Percentiles rank a stretch among this genome's conserved stretches.
Conservation (phyloP, 2,888 invertebrate species). For the Tribolium freemani region DNA sequence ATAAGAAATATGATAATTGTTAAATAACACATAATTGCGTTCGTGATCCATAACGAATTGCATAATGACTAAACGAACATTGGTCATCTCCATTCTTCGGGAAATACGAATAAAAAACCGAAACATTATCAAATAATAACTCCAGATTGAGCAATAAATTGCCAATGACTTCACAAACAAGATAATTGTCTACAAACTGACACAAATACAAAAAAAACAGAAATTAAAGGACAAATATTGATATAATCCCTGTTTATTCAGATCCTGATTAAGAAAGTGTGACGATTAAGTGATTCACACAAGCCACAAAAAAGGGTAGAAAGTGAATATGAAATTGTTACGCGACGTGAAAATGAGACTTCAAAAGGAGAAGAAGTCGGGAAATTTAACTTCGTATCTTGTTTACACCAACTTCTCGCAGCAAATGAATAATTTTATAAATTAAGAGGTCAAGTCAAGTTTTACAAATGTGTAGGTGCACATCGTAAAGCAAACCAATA, state of each 20-base stretch:
- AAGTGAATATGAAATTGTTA: neutral
- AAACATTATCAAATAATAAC: neutral
- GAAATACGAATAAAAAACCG: neutral
- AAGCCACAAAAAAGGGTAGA: neutral
- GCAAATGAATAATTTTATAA: too few relatives aligned
- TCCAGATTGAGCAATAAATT: too few relatives aligned
- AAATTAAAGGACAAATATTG: neutral
- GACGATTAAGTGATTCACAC: neutral
- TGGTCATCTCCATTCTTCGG: neutral
- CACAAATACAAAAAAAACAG: neutral
- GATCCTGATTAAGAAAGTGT: neutral
- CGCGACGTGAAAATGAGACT: neutral
- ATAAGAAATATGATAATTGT: neutral
- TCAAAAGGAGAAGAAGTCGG: neutral
- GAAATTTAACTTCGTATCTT: too few relatives aligned
- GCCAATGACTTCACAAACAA: too few relatives aligned
- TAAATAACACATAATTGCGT: neutral
- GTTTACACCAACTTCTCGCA: too few relatives aligned
- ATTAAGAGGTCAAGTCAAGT: too few relatives aligned
- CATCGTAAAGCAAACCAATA: too few relatives aligned
- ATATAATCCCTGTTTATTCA: neutral
- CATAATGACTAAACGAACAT: neutral
- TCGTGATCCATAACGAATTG: neutral
- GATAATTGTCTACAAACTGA: neutral
- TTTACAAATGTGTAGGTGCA: too few relatives aligned